A percentile compares a stretch with the other conserved stretches of the same genome.
Conservation (phyloP, 2,888 invertebrate species). For the Drosophila mimica region DNA sequence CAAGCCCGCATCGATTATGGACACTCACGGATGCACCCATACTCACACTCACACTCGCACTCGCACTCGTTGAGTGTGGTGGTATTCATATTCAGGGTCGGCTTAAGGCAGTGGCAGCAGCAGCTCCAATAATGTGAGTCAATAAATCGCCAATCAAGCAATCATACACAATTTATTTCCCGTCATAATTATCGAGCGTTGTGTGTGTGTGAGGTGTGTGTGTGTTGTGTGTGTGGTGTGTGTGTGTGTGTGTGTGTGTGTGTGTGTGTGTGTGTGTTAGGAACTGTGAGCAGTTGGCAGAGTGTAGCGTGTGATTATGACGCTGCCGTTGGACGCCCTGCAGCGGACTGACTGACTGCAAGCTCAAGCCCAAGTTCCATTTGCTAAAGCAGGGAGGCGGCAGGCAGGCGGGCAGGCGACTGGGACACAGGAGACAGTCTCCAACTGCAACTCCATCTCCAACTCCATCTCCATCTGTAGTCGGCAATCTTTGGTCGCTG, state of each 20-base stretch:
- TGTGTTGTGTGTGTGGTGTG: constrained; percentile 9
- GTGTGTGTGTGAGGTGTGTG: constrained; percentile 9
- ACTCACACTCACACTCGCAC: constrained; percentile 38
- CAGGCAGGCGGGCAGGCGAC: not conserved
- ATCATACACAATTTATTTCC: constrained; percentile 84
- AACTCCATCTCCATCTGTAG: constrained; percentile 28
- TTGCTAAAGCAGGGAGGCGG: constrained; percentile 25
- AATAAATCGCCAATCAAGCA: constrained; percentile 84
- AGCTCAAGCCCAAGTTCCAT: constrained; percentile 52
- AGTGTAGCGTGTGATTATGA: constrained; percentile 77
- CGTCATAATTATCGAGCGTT: constrained; percentile 82
- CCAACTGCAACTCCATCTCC: constrained; percentile 6
- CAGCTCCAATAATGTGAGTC: constrained; percentile 80
- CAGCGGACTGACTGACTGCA: constrained; percentile 59
- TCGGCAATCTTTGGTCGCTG: constrained; percentile 49
- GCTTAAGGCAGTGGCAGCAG: constrained; percentile 45
- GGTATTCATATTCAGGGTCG: constrained; percentile 32
- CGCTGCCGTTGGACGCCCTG: constrained; percentile 78
- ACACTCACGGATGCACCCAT: constrained; percentile 72
- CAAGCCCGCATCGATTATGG: constrained; percentile 81
- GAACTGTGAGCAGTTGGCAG: constrained; percentile 26
- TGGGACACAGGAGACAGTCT: constrained; percentile 36
- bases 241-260: constrained; percentile 2
- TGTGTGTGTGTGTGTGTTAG: constrained; percentile 24
- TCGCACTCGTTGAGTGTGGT: constrained; percentile 4